These are phyloP conservation scores for Aleiodes testaceus DNA, from an alignment of 2,888 invertebrate species.

Conservation along the genomic window DNA sequence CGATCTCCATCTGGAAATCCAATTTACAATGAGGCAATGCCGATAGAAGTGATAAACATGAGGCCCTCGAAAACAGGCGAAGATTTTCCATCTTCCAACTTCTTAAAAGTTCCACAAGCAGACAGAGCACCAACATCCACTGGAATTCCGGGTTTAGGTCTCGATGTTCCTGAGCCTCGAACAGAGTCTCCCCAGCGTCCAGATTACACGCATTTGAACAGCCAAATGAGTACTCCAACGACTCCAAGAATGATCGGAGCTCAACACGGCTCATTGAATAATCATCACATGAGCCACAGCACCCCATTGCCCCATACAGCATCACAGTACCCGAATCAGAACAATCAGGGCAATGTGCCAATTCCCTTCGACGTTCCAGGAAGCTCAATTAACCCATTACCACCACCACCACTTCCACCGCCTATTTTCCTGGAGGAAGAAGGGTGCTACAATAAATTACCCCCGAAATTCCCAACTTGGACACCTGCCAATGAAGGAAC, in stretches of 20 bases:
- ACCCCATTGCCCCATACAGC: conserved; percentile 68
- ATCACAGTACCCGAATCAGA: conserved; percentile 70
- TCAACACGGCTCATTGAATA: conserved; percentile 55
- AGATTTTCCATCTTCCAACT: conserved; percentile 75
- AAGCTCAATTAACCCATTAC: conserved; percentile 64
- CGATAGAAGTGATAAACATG: conserved; percentile 77
- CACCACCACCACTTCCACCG: conserved; percentile 71
- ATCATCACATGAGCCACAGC: conserved; percentile 65
- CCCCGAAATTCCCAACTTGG: conserved; percentile 74
- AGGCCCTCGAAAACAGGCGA: conserved; percentile 70
- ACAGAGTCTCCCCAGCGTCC: conserved; percentile 60
- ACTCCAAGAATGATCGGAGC: conserved; percentile 57
- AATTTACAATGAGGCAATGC: conserved; percentile 72
- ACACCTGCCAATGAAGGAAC: conserved; percentile 65
- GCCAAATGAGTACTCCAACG: conserved; percentile 61
- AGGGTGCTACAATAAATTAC: conserved; percentile 71
- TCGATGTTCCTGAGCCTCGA: conserved; percentile 61
- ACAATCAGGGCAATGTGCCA: conserved; percentile 65
- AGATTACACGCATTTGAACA: conserved; percentile 74
- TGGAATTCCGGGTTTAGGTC: conserved; percentile 68
- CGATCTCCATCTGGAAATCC: conserved; percentile 64
- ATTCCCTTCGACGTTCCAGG: conserved; percentile 60
- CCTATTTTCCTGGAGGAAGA: conserved; percentile 71
- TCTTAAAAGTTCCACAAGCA: conserved; percentile 75
- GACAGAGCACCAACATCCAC: conserved; percentile 61